phyloP scores from a whole-genome alignment of 2,888 invertebrate genomes.

The Anoncus sp. region DNA sequence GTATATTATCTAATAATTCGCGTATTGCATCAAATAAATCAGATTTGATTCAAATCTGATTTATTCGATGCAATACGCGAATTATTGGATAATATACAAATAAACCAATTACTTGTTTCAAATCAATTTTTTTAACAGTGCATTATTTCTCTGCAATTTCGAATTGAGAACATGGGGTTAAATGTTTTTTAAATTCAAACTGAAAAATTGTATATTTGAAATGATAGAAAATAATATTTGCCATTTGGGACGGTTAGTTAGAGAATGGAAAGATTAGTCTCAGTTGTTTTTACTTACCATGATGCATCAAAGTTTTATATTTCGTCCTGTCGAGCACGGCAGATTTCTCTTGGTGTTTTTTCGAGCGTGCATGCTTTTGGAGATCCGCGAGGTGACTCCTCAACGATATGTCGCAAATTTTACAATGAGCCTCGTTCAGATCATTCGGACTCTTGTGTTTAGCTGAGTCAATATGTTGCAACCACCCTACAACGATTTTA shows the following conservation, averaged over 20 bases:
- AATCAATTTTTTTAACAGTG: too few species aligned
- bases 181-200: background rate
- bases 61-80: too few species aligned
- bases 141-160: too few species aligned
- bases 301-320: constrained; percentile 23
- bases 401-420: constrained; percentile 20
- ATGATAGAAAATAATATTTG: background rate
- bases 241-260: constrained; percentile 2
- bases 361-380: constrained; percentile 19
- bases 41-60: too few species aligned
- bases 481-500: constrained; percentile 13
- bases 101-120: too few species aligned
- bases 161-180: too few species aligned
- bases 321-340: constrained; percentile 18
- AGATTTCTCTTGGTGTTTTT: constrained; percentile 19
- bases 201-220: background rate
- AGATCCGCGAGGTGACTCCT: constrained; percentile 28
- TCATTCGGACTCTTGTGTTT: constrained; percentile 18
- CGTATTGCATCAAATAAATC: too few species aligned
- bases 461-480: constrained; percentile 25
- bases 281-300: constrained; percentile 6
- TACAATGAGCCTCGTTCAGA: constrained; percentile 25
- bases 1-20: too few species aligned
- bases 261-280: constrained; percentile 6
- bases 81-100: too few species aligned